Percentiles rank a stretch among this genome's conserved stretches.
These are phyloP conservation scores for Argyresthia albistria DNA, from an alignment of 2,888 invertebrate genomes.

Conservation along the genomic window DNA sequence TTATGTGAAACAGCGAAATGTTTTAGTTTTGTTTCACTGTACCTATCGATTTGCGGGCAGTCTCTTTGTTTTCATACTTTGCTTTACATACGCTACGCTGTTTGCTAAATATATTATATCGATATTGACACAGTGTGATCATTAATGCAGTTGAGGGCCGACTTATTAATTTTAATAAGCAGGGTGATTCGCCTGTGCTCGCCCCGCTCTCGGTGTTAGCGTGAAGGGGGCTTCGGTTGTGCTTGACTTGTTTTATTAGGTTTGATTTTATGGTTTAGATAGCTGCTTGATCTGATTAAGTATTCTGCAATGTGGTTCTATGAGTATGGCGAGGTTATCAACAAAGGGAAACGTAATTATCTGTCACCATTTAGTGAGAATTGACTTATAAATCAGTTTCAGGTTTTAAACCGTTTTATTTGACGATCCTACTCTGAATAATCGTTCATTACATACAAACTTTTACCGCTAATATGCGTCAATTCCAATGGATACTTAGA, in stretches of 20 bases:
- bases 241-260: slow-evolving; percentile 54
- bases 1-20: no score
- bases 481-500: no score
- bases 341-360: no score
- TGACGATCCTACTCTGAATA: no score
- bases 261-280: slow-evolving; percentile 56
- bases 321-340: no score
- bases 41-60: not conserved
- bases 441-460: no score
- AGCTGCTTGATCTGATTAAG: slow-evolving; percentile 4
- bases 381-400: no score
- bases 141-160: slow-evolving; percentile 65
- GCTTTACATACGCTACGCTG: slow-evolving; percentile 17
- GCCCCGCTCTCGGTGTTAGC: no score
- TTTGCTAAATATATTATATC: slow-evolving; percentile 66
- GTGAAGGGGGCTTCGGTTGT: slow-evolving; percentile 44
- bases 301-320: no score
- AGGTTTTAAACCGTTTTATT: no score
- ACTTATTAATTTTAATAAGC: slow-evolving; percentile 72
- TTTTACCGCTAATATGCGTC: no score
- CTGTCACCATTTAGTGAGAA: no score
- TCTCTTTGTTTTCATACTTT: not conserved
- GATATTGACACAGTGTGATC: slow-evolving; percentile 66
- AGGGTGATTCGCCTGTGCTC: slow-evolving; percentile 39
- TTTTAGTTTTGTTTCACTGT: slow-evolving; percentile 9